phyloP scores from a whole-genome alignment of 2,888 invertebrate genomes.

The Mesorhabditis belari region DNA sequence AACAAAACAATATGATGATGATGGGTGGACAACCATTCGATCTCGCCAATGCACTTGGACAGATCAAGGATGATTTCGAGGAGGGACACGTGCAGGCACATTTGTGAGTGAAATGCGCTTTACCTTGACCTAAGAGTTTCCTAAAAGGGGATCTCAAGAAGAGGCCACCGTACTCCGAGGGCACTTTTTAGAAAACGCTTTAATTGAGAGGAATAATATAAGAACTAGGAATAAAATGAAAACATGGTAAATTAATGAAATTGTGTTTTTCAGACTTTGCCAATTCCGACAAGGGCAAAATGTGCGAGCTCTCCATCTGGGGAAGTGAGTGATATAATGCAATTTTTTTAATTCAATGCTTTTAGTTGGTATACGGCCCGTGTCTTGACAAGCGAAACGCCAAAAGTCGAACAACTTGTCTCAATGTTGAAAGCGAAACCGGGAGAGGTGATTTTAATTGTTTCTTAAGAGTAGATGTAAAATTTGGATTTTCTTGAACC shows the following conservation, averaged over 20 bases:
- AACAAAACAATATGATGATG: too few relatives aligned
- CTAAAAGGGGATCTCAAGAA: too few relatives aligned
- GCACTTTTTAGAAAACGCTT: too few relatives aligned
- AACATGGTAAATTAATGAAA: too few relatives aligned
- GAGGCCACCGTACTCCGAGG: too few relatives aligned
- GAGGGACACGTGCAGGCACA: background rate
- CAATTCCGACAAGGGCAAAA: background rate
- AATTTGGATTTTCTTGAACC: background rate
- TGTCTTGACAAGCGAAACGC: background rate
- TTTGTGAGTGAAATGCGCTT: background rate
- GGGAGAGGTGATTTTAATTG: background rate
- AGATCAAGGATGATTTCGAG: background rate
- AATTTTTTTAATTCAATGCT: background rate
- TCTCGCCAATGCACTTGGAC: background rate
- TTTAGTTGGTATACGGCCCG: background rate
- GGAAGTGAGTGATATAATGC: background rate
- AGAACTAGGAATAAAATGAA: too few relatives aligned
- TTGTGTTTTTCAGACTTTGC: background rate
- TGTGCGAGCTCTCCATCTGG: background rate
- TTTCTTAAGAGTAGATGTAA: too few relatives aligned
- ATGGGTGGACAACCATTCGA: too few relatives aligned
- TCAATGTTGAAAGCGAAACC: background rate
- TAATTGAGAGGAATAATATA: too few relatives aligned
- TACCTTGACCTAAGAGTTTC: background rate
- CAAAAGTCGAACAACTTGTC: background rate